A percentile compares a stretch with the other conserved stretches of the same genome.
phyloP scores from a whole-genome alignment of 2,888 invertebrate genomes.

The Agriopis marginaria region DNA sequence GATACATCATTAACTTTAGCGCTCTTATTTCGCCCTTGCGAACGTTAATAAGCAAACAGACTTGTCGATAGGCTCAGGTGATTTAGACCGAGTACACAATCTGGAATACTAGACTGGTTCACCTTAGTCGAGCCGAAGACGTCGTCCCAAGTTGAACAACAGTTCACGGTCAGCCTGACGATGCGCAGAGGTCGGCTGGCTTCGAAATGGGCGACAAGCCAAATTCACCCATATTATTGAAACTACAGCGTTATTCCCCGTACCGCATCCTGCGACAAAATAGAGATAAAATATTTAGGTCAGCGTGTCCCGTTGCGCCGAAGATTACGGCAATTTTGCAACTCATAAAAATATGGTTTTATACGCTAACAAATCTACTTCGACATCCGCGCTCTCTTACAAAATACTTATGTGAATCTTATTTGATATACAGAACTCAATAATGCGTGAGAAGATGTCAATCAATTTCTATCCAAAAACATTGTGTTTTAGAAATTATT shows the following conservation, averaged over 20 bases:
- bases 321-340: conserved; percentile 19
- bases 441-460: not conserved
- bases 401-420: not conserved
- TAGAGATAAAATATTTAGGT: conserved; percentile 39
- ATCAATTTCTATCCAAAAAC: not conserved
- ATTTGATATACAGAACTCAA: not conserved
- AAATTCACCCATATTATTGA: conserved; percentile 43
- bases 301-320: conserved; percentile 25
- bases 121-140: conserved; percentile 38
- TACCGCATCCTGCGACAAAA: conserved; percentile 47
- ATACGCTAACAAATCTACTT: conserved; percentile 2
- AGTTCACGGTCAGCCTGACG: conserved; percentile 46
- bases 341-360: conserved; percentile 17
- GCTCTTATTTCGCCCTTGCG: conserved; percentile 14
- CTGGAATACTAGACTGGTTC: conserved; percentile 36
- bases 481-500: not conserved
- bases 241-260: conserved; percentile 37
- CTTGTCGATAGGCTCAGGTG: conserved; percentile 16
- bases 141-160: conserved; percentile 44
- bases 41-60: conserved; percentile 9
- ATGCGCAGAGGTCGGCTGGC: conserved; percentile 42
- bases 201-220: conserved; percentile 41
- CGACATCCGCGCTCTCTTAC: not conserved
- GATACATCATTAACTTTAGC: conserved; percentile 5
- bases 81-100: conserved; percentile 18